Conservation (phyloP, 1,140 invertebrate genomes). For the Drosophila tristis region DNA sequence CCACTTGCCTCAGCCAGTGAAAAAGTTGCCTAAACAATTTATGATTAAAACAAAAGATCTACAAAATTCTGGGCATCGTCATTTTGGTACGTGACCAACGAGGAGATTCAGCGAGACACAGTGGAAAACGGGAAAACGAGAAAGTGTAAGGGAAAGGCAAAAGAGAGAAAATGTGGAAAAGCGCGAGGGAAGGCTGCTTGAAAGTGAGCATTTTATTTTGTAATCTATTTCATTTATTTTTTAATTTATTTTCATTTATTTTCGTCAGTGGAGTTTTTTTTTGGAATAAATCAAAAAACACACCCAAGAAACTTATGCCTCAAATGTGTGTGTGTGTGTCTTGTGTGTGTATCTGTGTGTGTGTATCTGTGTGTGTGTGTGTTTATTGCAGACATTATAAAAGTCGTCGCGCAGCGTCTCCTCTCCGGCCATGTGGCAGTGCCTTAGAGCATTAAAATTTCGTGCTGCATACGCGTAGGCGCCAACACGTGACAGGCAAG, state of each 20-base stretch:
- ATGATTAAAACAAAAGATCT: conserved; percentile 75
- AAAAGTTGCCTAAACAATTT: conserved; percentile 50
- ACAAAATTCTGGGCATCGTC: conserved; percentile 44
- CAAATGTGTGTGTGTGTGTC: too few species aligned
- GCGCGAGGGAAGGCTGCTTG: conserved; percentile 12
- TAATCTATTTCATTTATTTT: conserved; percentile 76
- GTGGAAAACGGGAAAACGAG: conserved; percentile 11
- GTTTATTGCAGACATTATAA: conserved; percentile 18
- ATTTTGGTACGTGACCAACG: conserved; percentile 55
- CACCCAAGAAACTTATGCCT: too few species aligned
- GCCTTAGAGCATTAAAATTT: conserved; percentile 52
- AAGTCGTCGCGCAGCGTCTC: conserved; percentile 17
- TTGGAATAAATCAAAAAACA: not conserved
- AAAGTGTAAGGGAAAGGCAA: conserved; percentile 5
- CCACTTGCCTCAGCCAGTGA: not conserved
- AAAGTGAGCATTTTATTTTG: conserved; percentile 51
- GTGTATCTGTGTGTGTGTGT: conserved; percentile 7
- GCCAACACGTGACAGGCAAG: conserved; percentile 54
- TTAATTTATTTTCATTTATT: conserved; percentile 66
- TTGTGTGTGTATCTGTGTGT: not conserved
- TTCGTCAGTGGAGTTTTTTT: not conserved
- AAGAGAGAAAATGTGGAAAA: not conserved
- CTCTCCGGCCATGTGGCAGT: not conserved
- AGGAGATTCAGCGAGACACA: conserved; percentile 31
- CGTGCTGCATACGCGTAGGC: conserved; percentile 55